Percentiles rank a stretch among this genome's conserved stretches.
Conservation (phyloP, 35 echinoderm and acorn worm genomes). For the Apostichopus parvimensis region DNA sequence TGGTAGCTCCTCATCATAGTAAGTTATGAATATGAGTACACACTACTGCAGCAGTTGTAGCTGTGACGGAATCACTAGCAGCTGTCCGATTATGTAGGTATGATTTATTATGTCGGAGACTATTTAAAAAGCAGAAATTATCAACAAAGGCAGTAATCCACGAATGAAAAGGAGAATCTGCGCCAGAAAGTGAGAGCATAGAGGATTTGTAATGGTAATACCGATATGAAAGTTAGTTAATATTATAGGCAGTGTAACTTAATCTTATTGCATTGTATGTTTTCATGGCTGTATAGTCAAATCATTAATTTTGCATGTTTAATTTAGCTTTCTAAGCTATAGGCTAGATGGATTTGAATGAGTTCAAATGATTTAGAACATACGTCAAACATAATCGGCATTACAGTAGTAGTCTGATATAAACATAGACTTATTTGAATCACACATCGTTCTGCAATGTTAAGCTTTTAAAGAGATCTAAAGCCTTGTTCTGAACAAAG, state of each 20-base stretch:
- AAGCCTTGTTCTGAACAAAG: too few relatives aligned
- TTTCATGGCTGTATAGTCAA: too few relatives aligned
- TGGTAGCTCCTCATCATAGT: neutral
- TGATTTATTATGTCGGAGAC: constrained; percentile 4
- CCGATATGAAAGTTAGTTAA: neutral
- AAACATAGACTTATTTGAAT: too few relatives aligned
- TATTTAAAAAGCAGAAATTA: neutral
- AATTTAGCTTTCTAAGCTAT: too few relatives aligned
- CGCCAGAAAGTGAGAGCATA: neutral
- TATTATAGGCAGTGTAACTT: neutral
- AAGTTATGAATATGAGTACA: neutral
- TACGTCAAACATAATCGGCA: too few relatives aligned
- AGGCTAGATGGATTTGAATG: too few relatives aligned
- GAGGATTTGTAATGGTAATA: neutral
- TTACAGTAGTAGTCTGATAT: too few relatives aligned
- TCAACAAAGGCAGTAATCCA: neutral
- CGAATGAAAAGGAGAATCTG: neutral
- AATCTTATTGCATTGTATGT: too few relatives aligned
- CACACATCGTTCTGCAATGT: too few relatives aligned
- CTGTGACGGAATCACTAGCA: neutral
- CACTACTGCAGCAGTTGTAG: neutral
- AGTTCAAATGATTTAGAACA: too few relatives aligned
- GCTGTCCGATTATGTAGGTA: neutral
- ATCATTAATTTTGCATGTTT: too few relatives aligned
- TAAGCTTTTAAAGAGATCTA: too few relatives aligned